phyloP scores from a whole-genome alignment of 2,113 vertebrate species.

The Mellivora capensis region DNA sequence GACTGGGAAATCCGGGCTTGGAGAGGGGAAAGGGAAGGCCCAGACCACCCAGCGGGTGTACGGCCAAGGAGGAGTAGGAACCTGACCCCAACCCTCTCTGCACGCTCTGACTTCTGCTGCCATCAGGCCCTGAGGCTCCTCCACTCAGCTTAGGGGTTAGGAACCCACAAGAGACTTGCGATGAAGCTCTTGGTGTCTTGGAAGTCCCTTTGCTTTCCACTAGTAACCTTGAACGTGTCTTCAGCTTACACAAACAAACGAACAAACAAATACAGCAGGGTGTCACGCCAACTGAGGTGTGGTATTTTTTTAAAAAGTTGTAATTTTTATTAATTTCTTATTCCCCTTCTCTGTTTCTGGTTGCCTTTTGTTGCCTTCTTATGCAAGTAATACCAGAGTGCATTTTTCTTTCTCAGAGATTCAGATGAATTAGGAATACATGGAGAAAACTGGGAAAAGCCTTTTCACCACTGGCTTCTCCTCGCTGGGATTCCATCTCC shows the following conservation, averaged over 20 bases:
- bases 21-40: neutral
- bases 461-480: neutral
- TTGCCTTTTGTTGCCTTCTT: neutral
- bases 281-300: neutral
- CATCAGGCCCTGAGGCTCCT: neutral
- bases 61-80: neutral
- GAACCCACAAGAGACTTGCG: neutral
- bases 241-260: neutral
- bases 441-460: neutral
- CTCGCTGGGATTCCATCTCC: neutral
- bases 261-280: neutral
- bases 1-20: neutral
- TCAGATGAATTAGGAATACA: neutral
- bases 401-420: neutral
- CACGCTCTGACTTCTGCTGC: neutral
- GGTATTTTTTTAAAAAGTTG: neutral
- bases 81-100: neutral
- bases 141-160: neutral
- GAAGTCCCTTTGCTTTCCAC: neutral
- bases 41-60: neutral
- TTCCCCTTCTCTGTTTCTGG: neutral
- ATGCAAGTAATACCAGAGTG: neutral
- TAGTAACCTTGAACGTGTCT: neutral
- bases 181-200: neutral
- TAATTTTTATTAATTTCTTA: neutral